These are phyloP conservation scores for Syrmaticus mikado DNA, from an alignment of 2,113 vertebrate species.

Conservation along the genomic window DNA sequence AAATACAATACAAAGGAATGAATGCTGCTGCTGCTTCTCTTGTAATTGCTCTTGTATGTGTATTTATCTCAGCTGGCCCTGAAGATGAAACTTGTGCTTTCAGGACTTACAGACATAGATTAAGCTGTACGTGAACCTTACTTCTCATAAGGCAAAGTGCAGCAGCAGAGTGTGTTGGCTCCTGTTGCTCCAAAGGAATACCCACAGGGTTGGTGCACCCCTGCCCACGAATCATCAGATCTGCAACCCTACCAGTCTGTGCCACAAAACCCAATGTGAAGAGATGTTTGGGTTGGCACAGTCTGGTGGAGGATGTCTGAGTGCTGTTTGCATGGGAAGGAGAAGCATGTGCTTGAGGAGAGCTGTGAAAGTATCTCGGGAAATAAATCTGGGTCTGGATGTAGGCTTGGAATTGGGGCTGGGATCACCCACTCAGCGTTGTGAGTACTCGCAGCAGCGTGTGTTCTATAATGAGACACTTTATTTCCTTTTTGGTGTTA, in stretches of 20 bases:
- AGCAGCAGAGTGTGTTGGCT: too few relatives aligned
- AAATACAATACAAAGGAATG: neutral
- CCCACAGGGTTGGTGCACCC: too few relatives aligned
- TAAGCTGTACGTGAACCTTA: neutral
- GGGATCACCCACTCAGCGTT: conserved; percentile 68
- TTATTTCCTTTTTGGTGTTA: conserved; percentile 29
- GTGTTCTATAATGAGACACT: conserved; percentile 3
- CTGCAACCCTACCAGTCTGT: neutral
- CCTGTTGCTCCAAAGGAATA: too few relatives aligned
- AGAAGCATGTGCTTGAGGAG: neutral
- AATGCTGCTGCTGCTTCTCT: neutral
- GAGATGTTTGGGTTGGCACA: neutral
- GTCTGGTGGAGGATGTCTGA: neutral
- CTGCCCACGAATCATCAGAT: too few relatives aligned
- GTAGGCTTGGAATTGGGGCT: conserved; percentile 56
- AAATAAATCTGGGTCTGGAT: conserved; percentile 64
- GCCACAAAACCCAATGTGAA: neutral
- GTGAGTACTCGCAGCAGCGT: accelerated
- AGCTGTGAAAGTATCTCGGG: conserved; percentile 50
- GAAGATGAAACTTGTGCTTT: neutral
- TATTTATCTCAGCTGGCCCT: neutral
- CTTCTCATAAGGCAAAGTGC: neutral
- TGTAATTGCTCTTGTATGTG: neutral
- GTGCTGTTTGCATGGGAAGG: neutral
- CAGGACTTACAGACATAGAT: neutral